These are phyloP conservation scores for Hyperopisus bebe DNA, from an alignment of 2,113 vertebrate genomes.

Conservation along the genomic window DNA sequence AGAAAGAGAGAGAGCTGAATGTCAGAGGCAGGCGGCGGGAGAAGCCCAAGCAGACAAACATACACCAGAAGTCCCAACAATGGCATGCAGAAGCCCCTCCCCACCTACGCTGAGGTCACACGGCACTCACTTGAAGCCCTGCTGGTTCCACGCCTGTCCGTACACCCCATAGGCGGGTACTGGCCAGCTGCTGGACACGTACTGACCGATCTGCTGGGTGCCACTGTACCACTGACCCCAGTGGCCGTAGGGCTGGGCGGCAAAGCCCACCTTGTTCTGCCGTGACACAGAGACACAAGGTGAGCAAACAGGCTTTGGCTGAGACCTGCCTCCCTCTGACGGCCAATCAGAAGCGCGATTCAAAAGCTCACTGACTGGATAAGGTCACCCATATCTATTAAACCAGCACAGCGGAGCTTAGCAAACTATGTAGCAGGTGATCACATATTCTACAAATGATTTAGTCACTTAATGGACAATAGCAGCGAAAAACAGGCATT, in stretches of 20 bases:
- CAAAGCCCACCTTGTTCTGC: conserved; percentile 87
- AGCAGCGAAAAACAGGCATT: neutral
- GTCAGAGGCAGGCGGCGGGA: conserved; percentile 46
- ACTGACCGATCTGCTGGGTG: conserved; percentile 88
- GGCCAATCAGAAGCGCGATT: neutral
- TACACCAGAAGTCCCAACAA: neutral
- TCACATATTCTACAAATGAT: neutral
- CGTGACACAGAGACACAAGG: neutral
- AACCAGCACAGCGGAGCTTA: neutral
- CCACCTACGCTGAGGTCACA: neutral
- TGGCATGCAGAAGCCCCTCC: neutral
- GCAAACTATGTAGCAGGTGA: neutral
- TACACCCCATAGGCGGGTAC: conserved; percentile 89
- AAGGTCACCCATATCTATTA: neutral
- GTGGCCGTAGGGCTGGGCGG: conserved; percentile 84
- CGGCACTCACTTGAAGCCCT: conserved; percentile 86
- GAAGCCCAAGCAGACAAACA: neutral
- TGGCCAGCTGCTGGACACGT: conserved; percentile 90
- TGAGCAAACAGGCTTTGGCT: neutral
- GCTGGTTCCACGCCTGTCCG: conserved; percentile 91
- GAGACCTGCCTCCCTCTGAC: neutral
- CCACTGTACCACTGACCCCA: conserved; percentile 96
- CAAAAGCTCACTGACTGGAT: neutral
- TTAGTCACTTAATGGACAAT: neutral
- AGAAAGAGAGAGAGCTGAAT: conserved; percentile 42